phyloP scores from a whole-genome alignment of 2,888 invertebrate genomes.

The Operophtera brumata region DNA sequence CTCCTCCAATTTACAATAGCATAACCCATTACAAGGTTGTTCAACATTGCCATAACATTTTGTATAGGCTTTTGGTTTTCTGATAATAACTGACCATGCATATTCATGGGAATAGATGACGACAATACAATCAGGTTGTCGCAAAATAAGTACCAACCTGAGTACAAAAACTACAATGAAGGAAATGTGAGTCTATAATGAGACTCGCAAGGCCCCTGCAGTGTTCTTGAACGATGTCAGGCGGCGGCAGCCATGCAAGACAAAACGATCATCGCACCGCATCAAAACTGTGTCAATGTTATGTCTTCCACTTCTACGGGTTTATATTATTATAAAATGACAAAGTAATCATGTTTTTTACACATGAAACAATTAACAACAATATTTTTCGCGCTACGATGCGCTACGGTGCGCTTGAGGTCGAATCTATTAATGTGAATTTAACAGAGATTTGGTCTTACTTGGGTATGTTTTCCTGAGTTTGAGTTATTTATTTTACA shows the following conservation, averaged over 20 bases:
- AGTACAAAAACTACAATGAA: conserved; percentile 34
- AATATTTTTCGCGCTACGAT: conserved; percentile 74
- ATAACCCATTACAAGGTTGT: conserved; percentile 7
- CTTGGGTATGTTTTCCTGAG: conserved; percentile 25
- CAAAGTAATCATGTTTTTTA: conserved; percentile 59
- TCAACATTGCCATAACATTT: conserved; percentile 15
- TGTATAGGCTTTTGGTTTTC: conserved; percentile 17
- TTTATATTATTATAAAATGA: conserved; percentile 52
- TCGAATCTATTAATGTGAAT: conserved; percentile 56
- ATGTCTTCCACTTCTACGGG: conserved; percentile 47
- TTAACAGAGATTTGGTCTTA: conserved; percentile 33
- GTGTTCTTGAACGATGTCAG: conserved; percentile 40
- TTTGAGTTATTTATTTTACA: conserved; percentile 3
- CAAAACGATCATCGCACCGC: conserved; percentile 42
- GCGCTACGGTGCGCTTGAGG: conserved; percentile 72
- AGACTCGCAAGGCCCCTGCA: conserved; percentile 46
- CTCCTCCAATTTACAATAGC: conserved; percentile 20
- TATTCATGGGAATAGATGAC: conserved; percentile 9
- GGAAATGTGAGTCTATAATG: conserved; percentile 50
- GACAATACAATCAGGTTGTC: conserved; percentile 12
- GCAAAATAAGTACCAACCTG: conserved; percentile 13
- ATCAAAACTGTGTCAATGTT: conserved; percentile 75
- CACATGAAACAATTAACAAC: conserved; percentile 56
- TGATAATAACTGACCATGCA: conserved; percentile 4
- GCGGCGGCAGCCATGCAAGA: conserved; percentile 46